A percentile compares a stretch with the other conserved stretches of the same genome.
Evolutionary conservation across 2,113 vertebrate species (phyloP).

Genomic region (Erpornis zantholeuca): DNA sequence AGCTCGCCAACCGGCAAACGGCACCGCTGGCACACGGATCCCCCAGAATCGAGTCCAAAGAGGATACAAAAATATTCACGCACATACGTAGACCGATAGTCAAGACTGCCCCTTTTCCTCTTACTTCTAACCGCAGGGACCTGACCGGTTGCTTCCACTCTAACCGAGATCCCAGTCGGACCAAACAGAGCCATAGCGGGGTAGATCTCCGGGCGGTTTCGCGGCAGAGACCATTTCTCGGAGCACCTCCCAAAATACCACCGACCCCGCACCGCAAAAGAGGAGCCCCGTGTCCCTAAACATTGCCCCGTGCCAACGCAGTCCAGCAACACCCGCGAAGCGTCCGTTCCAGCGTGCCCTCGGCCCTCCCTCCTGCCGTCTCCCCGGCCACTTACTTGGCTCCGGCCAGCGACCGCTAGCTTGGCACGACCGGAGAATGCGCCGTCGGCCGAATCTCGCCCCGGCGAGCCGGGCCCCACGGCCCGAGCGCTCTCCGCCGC

Average conservation of each 20-base stretch:
- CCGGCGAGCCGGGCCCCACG: neutral
- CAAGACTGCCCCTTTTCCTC: neutral
- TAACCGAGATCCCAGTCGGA: neutral
- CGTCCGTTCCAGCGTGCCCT: fast-evolving
- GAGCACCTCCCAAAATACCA: neutral
- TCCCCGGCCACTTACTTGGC: slow-evolving; percentile 14
- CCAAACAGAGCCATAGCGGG: neutral
- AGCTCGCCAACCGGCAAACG: neutral
- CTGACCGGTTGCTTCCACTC: neutral
- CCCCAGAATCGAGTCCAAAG: neutral
- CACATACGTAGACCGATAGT: fast-evolving
- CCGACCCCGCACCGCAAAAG: neutral
- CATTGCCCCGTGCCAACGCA: fast-evolving
- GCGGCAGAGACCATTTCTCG: neutral
- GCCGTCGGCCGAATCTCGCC: neutral
- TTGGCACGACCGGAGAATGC: slow-evolving; percentile 78
- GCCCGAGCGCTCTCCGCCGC: neutral
- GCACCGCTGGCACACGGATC: neutral
- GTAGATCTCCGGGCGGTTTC: neutral
- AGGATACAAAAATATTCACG: neutral
- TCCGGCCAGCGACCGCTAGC: slow-evolving; percentile 78
- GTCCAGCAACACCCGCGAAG: too few species aligned
- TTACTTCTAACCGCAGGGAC: neutral
- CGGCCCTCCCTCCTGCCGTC: neutral
- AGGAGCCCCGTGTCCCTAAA: too few species aligned